These are phyloP conservation scores for Onychomys leucogaster DNA, from an alignment of 2,797 vertebrate species.

Conservation along the genomic window DNA sequence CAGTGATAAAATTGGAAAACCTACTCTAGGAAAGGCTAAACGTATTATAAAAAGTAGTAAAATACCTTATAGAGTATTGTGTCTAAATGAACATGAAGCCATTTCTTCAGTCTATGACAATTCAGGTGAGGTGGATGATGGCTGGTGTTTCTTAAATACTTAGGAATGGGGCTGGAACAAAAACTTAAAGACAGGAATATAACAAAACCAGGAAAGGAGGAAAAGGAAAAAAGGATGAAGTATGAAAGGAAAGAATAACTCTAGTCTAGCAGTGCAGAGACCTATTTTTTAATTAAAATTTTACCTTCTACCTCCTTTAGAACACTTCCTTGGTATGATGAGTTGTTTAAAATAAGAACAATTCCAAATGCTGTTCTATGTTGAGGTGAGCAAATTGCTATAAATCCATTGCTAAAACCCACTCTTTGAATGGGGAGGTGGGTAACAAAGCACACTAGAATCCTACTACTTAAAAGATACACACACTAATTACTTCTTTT, in stretches of 20 bases:
- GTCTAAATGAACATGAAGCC: conserved; percentile 43
- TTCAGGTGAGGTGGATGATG: not conserved
- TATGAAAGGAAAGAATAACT: not conserved
- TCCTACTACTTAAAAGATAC: not conserved
- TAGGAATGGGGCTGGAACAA: not conserved
- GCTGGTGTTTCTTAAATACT: not conserved
- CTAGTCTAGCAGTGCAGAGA: conserved; percentile 16
- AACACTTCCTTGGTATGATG: not conserved
- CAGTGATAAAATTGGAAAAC: conserved; percentile 46
- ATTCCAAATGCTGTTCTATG: conserved; percentile 14
- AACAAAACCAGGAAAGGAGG: not conserved
- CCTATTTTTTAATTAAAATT: not conserved
- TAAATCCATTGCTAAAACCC: conserved; percentile 56
- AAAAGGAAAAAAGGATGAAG: not conserved
- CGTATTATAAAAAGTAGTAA: conserved; percentile 6
- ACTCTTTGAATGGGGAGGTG: not conserved
- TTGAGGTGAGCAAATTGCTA: conserved; percentile 57
- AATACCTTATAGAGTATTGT: conserved; percentile 42
- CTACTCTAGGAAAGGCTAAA: conserved; percentile 48
- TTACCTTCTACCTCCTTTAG: not conserved
- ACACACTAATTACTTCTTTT: not conserved
- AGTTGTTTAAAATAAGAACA: conserved; percentile 30
- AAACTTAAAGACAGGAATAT: not conserved
- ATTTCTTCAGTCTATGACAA: not conserved
- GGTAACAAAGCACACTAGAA: not conserved